phyloP scores from a whole-genome alignment of 2,113 vertebrate species.

The zebrafish (Danio rerio) region DNA sequence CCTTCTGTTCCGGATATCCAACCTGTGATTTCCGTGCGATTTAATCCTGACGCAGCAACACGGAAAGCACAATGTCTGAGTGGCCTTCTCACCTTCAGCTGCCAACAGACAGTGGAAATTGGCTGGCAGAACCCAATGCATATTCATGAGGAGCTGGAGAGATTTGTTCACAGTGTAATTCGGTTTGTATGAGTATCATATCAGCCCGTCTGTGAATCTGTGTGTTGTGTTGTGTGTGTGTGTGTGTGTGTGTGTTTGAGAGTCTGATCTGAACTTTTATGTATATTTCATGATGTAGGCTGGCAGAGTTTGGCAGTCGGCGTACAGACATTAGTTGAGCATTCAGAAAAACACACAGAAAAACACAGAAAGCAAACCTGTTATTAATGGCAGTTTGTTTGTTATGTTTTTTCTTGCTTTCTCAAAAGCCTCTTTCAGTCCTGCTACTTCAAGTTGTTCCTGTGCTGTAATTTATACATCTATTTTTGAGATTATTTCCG shows the following conservation, averaged over 20 bases:
- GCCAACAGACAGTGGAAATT: slow-evolving; percentile 37
- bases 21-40: slow-evolving; percentile 44
- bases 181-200: background rate
- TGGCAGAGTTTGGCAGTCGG: slow-evolving; percentile 44
- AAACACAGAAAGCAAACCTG: slow-evolving; percentile 3
- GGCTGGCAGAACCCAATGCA: slow-evolving; percentile 12
- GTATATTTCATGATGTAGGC: slow-evolving; percentile 55
- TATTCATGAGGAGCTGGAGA: slow-evolving; percentile 25
- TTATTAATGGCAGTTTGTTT: background rate
- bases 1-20: slow-evolving; percentile 43
- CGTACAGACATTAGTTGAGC: slow-evolving; percentile 21
- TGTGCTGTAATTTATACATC: background rate
- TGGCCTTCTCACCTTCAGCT: background rate
- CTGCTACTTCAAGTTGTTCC: slow-evolving; percentile 5
- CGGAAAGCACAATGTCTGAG: slow-evolving; percentile 40
- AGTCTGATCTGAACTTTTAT: slow-evolving; percentile 33
- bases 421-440: background rate
- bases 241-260: background rate
- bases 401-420: slow-evolving; percentile 19
- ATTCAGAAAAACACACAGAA: slow-evolving; percentile 25
- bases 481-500: background rate
- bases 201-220: background rate
- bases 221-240: background rate
- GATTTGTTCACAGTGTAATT: slow-evolving; percentile 39
- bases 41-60: background rate